Evolutionary conservation across 2,113 vertebrate species (phyloP).

Genomic region (Agapornis roseicollis): DNA sequence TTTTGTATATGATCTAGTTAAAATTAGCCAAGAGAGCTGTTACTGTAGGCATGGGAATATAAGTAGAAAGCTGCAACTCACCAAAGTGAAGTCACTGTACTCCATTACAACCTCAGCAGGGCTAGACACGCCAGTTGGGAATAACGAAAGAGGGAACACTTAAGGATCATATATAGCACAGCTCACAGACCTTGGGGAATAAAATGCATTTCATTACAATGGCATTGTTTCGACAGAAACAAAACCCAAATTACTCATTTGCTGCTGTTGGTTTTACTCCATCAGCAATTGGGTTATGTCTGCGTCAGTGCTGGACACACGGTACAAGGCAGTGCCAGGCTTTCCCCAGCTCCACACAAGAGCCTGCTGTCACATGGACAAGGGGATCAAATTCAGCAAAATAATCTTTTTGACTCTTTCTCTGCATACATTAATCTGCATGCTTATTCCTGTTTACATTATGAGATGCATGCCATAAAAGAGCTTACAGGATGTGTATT

Average conservation of each 20-base stretch:
- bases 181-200: background rate
- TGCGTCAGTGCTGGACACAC: rapidly evolving
- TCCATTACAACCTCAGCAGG: background rate
- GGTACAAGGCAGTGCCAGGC: background rate
- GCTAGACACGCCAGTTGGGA: background rate
- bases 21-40: constrained; percentile 18
- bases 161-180: background rate
- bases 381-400: background rate
- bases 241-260: background rate
- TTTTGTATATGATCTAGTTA: background rate
- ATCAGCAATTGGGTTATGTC: background rate
- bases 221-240: background rate
- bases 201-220: background rate
- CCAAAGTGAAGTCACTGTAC: background rate
- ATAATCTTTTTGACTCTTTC: background rate
- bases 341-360: background rate
- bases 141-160: background rate
- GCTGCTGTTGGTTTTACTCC: background rate
- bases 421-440: background rate
- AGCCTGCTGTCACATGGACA: background rate
- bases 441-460: constrained; percentile 50
- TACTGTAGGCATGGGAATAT: background rate
- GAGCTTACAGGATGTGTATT: constrained; percentile 33
- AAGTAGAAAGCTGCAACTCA: background rate
- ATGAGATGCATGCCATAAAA: constrained; percentile 13